These are phyloP conservation scores for Rhabdophis nuchalis DNA, from an alignment of 2,797 vertebrate genomes.

Conservation along the genomic window DNA sequence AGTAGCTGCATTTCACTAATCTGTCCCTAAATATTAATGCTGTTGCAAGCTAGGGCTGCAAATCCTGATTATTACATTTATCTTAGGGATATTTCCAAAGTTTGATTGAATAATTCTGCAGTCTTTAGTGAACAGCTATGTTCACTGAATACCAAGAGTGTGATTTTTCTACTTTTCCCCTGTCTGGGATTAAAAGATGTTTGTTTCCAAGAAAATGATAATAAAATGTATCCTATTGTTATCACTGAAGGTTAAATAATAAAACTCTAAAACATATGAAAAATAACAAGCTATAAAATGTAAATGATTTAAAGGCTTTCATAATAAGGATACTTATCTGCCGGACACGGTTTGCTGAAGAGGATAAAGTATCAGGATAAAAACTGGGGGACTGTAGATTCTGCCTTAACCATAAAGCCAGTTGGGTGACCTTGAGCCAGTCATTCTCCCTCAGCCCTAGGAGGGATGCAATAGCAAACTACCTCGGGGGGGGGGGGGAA, in stretches of 20 bases:
- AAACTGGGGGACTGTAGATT: background rate
- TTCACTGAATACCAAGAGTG: background rate
- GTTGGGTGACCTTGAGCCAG: background rate
- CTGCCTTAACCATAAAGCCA: background rate
- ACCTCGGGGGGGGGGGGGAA: too few species aligned
- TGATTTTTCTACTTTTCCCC: background rate
- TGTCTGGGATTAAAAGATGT: background rate
- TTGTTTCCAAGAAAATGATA: background rate
- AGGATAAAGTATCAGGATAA: background rate
- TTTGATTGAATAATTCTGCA: background rate
- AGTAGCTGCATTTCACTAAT: constrained; percentile 19
- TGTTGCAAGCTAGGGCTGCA: background rate
- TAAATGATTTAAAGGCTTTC: background rate
- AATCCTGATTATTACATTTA: constrained; percentile 17
- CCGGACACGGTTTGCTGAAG: background rate
- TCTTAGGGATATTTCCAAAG: constrained; percentile 21
- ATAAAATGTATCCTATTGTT: background rate
- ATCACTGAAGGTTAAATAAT: background rate
- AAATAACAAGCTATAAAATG: background rate
- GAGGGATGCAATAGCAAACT: too few species aligned
- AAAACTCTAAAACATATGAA: background rate
- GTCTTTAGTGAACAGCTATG: background rate
- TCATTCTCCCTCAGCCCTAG: too few species aligned
- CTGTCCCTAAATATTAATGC: constrained; percentile 16
- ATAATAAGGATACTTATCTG: background rate